Evolutionary conservation across 2,797 vertebrate species (phyloP), one percentile per base, ranked within the genome.

Genomic region (Onychomys torridus): DNA sequence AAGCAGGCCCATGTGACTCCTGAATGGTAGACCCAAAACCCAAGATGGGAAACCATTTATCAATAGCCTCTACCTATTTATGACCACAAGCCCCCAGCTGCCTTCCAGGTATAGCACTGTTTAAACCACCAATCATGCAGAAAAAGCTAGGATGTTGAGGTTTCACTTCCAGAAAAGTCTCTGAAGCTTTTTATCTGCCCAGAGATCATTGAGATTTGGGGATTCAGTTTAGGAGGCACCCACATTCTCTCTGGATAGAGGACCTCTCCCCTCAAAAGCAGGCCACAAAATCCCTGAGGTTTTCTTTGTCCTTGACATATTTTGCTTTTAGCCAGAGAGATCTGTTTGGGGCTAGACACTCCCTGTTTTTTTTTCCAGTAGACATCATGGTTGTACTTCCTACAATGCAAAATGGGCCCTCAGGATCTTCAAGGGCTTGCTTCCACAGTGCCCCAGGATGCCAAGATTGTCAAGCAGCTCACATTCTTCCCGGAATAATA

Each of bases 11-110:
- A 55, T 2, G 2, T 90, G 92, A 83, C 67, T 71, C 86, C 52
- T 79, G 73, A 93, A 81, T 73, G 83, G 93, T 82, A 89, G 87
- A 78, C 92, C 90, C 11, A 7, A 57, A 86, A 94, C 86, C 90
- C 92, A 79, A 78, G 94, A 79, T 94, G 89, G 84, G 91, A 95
- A 91, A 89, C 85, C 10, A 1, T 91, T 65, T 97, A 78, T 96
- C 95, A 82, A 75, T 89, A 90, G 82, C 88, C 61, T 43, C 34
- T 27, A 2, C 27, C 3, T 90, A 95, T 96, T 97, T 97, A 97
- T 0, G 52, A 65, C 17, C 75, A 46, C 29, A 12, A 43, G 79
- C 43, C 32, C 89, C 84, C 19, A 71, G n/a, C 65, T 69, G 59
- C 11, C 78, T 78, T 78, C 90, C 2, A 40, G 57, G 40, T 69